Evolutionary conservation across 2,888 invertebrate genomes (phyloP).

Genomic region (Drosophila cracens): DNA sequence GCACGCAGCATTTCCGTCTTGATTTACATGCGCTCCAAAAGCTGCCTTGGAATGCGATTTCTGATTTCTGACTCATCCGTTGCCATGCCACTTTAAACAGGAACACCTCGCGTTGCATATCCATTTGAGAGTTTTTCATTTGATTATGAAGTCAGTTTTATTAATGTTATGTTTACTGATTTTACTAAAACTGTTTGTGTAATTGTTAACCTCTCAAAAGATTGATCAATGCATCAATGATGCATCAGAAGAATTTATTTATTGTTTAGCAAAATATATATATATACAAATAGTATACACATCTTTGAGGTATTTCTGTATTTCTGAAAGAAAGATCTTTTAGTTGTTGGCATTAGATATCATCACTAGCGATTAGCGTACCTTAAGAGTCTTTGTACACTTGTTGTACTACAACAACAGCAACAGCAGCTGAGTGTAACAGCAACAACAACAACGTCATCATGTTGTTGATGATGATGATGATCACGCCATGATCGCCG

Average conservation of each 20-base stretch:
- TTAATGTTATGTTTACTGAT: background rate
- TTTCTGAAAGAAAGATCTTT: background rate
- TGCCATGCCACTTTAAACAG: background rate
- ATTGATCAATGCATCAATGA: background rate
- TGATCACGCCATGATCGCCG: constrained; percentile 51
- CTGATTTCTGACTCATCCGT: constrained; percentile 28
- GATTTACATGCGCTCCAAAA: constrained; percentile 59
- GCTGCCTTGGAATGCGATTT: constrained; percentile 19
- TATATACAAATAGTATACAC: background rate
- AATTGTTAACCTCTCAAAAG: background rate
- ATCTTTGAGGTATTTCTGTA: background rate
- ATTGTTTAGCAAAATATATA: background rate
- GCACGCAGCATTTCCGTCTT: constrained; percentile 79
- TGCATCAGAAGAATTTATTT: background rate
- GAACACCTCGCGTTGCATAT: background rate
- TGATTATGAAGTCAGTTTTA: background rate
- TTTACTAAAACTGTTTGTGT: background rate
- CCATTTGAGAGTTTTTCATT: background rate
- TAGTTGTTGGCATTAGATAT: constrained; percentile 12
- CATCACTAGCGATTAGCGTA: constrained; percentile 13
- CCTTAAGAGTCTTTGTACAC: constrained; percentile 17
- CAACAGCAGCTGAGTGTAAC: background rate
- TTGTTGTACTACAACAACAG: constrained; percentile 21
- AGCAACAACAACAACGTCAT: background rate
- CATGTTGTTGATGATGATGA: constrained; percentile 18